These are phyloP conservation scores for Xylocopa sonorina DNA, from an alignment of 1,140 invertebrate genomes.

Conservation along the genomic window DNA sequence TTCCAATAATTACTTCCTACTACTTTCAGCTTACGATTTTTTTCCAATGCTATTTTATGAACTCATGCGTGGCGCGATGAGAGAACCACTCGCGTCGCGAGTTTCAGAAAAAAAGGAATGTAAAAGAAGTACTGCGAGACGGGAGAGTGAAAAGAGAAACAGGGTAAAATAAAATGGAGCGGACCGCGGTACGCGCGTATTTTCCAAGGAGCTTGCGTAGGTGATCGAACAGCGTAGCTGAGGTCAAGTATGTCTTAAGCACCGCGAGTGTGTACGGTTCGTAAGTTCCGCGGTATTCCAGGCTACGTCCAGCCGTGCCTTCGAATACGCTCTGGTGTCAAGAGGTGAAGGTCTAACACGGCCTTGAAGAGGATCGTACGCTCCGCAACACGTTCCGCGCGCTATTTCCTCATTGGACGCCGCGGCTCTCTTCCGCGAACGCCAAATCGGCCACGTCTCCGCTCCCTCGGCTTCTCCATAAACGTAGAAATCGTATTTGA, in stretches of 20 bases:
- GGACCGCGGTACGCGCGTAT: no score
- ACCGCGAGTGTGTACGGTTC: slow-evolving; percentile 55
- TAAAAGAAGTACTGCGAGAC: neutral
- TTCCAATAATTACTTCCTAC: no score
- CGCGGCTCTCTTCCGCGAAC: slow-evolving; percentile 57
- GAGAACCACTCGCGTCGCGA: no score
- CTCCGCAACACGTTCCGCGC: slow-evolving; percentile 53
- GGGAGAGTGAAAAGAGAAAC: neutral
- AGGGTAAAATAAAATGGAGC: slow-evolving; percentile 10
- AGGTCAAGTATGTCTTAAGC: slow-evolving; percentile 40
- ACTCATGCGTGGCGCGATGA: no score
- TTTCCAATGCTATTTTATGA: no score
- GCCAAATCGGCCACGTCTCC: slow-evolving; percentile 33
- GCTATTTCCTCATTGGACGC: slow-evolving; percentile 58
- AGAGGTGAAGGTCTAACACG: slow-evolving; percentile 77
- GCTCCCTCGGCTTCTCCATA: slow-evolving; percentile 19
- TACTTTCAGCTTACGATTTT: no score
- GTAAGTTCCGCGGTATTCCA: slow-evolving; percentile 53
- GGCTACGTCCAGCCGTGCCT: slow-evolving; percentile 66
- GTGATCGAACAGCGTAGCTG: slow-evolving; percentile 43
- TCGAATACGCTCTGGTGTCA: slow-evolving; percentile 70
- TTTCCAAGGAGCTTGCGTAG: neutral
- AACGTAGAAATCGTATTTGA: slow-evolving; percentile 28
- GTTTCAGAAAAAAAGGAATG: neutral
- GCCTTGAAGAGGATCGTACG: slow-evolving; percentile 71